Percentiles rank a stretch among this genome's conserved stretches.
These are phyloP conservation scores for Heteropelma amictum DNA, from an alignment of 2,888 invertebrate species.

Conservation along the genomic window DNA sequence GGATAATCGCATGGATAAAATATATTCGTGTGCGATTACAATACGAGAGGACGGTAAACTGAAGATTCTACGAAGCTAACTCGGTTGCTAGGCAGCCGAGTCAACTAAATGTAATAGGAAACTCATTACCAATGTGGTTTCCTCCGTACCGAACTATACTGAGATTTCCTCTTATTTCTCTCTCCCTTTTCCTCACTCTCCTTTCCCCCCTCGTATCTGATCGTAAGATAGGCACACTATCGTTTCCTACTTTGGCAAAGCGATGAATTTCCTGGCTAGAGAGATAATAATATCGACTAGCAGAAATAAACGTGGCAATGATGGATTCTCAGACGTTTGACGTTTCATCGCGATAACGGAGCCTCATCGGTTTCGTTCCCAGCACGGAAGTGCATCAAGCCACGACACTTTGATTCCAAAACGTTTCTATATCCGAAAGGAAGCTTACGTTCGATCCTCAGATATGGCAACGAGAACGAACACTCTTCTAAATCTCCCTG, in stretches of 20 bases:
- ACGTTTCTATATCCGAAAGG: constrained; percentile 23
- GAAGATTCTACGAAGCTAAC: too few relatives aligned
- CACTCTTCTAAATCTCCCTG: not conserved
- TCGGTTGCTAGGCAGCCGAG: constrained; percentile 67
- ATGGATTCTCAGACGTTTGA: constrained; percentile 39
- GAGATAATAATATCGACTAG: not conserved
- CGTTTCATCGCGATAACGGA: constrained; percentile 55
- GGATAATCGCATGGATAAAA: too few relatives aligned
- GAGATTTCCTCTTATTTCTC: too few relatives aligned
- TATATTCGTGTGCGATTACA: too few relatives aligned
- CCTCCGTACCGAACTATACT: constrained; percentile 72
- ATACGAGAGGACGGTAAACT: too few relatives aligned
- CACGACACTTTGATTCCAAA: constrained; percentile 28
- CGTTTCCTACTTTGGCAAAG: constrained; percentile 40
- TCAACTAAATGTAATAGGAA: constrained; percentile 76
- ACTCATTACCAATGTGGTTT: constrained; percentile 74
- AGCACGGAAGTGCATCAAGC: constrained; percentile 48
- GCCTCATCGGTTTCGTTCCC: constrained; percentile 32
- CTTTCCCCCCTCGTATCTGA: constrained; percentile 36
- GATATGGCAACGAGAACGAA: not conserved
- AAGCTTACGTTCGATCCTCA: constrained; percentile 13
- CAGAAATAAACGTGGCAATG: not conserved
- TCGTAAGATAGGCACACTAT: constrained; percentile 34
- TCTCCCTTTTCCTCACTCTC: constrained; percentile 67
- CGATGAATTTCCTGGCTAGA: constrained; percentile 8